phyloP scores from a whole-genome alignment of 1,140 invertebrate genomes.

The Ceratitis capitata region DNA sequence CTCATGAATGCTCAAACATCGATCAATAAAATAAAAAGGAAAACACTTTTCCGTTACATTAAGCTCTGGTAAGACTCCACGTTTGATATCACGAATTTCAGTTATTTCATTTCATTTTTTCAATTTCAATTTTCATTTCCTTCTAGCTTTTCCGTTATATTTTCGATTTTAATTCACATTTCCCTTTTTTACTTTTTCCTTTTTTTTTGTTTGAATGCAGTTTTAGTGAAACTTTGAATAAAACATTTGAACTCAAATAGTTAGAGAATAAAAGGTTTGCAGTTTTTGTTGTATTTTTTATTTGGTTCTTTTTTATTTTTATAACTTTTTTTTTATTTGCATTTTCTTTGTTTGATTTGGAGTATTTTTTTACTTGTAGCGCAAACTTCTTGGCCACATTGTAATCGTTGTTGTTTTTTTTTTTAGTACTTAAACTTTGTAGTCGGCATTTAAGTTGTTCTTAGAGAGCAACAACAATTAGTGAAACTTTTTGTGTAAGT shows the following conservation, averaged over 20 bases:
- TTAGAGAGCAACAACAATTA: constrained; percentile 6
- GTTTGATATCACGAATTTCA: not conserved
- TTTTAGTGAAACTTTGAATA: not conserved
- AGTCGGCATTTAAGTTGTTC: constrained; percentile 23
- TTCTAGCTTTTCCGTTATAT: not conserved
- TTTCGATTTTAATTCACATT: not conserved
- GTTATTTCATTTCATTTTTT: constrained; percentile 2
- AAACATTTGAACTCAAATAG: not conserved
- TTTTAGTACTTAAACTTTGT: constrained; percentile 10
- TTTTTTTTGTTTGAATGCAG: not conserved
- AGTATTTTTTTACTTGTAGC: not conserved
- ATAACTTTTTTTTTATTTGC: not conserved
- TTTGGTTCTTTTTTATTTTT: not conserved
- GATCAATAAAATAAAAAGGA: constrained; percentile 68
- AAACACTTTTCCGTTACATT: constrained; percentile 84
- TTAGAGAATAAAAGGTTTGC: not conserved
- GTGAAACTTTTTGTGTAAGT: not conserved
- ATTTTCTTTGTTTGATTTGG: no score
- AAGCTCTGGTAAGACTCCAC: constrained; percentile 80
- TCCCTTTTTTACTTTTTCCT: not conserved
- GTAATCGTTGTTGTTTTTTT: not conserved
- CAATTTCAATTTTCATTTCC: constrained; percentile 29
- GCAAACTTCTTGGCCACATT: constrained; percentile 14
- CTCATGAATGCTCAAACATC: constrained; percentile 30
- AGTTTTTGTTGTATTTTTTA: not conserved